Percentiles rank a stretch among this genome's conserved stretches.
phyloP scores from a whole-genome alignment of 2,797 vertebrate species.

The Lithobates sylvaticus region DNA sequence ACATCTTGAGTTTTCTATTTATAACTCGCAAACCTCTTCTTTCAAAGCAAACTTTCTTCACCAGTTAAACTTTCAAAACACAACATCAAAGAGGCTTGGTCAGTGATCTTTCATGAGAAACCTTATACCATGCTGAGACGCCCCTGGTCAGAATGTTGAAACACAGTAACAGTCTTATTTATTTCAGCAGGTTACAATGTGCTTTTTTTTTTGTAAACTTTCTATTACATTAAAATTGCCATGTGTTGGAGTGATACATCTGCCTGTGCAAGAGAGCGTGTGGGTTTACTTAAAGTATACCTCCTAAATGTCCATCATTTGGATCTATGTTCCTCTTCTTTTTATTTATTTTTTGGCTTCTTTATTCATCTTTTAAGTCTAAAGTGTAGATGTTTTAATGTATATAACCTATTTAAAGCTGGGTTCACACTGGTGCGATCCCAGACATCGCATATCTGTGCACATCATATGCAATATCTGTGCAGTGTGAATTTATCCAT shows the following conservation, averaged over 20 bases:
- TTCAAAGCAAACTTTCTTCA: not conserved
- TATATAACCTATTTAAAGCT: too few species aligned
- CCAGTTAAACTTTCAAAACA: conserved; percentile 2
- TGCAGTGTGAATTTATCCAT: too few species aligned
- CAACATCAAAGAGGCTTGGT: conserved; percentile 10
- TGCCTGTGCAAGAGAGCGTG: not conserved
- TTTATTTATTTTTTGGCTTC: too few species aligned
- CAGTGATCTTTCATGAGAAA: conserved; percentile 14
- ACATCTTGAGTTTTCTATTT: not conserved
- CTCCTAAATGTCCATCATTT: too few species aligned
- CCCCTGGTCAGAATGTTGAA: conserved; percentile 13
- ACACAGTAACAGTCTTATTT: not conserved
- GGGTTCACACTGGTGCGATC: too few species aligned
- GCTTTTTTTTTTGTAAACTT: not conserved
- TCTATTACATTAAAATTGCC: not conserved
- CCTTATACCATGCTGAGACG: conserved; percentile 23
- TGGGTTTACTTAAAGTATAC: too few species aligned
- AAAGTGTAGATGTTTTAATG: too few species aligned
- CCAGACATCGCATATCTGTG: too few species aligned
- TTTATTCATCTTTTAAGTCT: too few species aligned
- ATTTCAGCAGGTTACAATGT: not conserved
- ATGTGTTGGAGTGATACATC: not conserved
- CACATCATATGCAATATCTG: too few species aligned
- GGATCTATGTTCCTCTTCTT: too few species aligned
- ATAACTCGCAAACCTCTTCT: not conserved